Conservation (phyloP, 2,113 vertebrate species). For the Sorex fumeus region DNA sequence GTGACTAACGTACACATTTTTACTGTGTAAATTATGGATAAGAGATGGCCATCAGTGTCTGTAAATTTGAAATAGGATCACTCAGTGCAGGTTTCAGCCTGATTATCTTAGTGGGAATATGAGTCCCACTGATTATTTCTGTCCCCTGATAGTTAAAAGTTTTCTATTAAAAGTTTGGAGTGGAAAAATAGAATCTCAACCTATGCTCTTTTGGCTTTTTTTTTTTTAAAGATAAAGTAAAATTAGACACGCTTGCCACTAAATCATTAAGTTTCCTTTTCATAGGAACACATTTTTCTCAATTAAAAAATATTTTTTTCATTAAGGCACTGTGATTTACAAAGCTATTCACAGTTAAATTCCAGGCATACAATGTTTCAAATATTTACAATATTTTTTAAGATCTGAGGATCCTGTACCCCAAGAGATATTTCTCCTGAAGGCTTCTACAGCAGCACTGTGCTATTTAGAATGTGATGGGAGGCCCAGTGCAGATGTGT, state of each 20-base stretch:
- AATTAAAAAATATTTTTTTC: no score
- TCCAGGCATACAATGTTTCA: no score
- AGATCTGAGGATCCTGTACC: neutral
- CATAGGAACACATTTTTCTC: neutral
- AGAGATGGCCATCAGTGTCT: neutral
- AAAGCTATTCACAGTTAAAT: no score
- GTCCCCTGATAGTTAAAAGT: neutral
- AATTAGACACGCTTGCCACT: neutral
- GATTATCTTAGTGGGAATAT: neutral
- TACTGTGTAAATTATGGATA: neutral
- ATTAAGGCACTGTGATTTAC: no score
- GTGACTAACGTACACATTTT: neutral
- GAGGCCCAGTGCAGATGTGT: neutral
- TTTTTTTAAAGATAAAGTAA: neutral
- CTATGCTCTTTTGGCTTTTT: slow-evolving; percentile 22
- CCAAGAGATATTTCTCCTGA: neutral
- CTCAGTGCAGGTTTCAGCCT: neutral
- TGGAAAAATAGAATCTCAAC: neutral
- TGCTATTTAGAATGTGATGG: neutral
- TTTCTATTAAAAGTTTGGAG: slow-evolving; percentile 11
- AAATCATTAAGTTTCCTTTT: neutral
- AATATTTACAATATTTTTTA: neutral
- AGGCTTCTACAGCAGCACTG: neutral
- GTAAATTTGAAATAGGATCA: slow-evolving; percentile 28
- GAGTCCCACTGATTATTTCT: neutral